These are phyloP conservation scores for Eristalinus sepulchralis DNA, from an alignment of 2,888 invertebrate species.

Conservation along the genomic window DNA sequence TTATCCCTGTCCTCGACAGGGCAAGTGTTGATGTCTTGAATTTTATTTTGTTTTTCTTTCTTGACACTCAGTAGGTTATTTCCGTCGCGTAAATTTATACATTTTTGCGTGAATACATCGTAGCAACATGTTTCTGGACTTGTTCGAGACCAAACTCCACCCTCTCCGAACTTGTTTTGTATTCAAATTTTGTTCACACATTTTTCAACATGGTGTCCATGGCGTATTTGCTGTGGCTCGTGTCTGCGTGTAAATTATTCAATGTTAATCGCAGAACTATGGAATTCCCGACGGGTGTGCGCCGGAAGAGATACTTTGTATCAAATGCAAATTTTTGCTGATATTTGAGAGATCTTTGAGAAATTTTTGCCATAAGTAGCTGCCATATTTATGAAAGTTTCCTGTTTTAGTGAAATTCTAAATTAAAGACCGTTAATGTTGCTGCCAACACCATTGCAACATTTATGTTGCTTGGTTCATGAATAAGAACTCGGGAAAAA, in stretches of 20 bases:
- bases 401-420: too few species aligned
- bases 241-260: not conserved
- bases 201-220: not conserved
- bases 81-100: too few species aligned
- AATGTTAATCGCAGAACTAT: not conserved
- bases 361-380: not conserved
- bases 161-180: not conserved
- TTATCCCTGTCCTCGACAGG: not conserved
- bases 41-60: not conserved
- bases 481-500: too few species aligned
- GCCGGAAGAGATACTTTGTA: too few species aligned
- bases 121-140: not conserved
- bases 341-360: not conserved
- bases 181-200: not conserved
- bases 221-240: not conserved
- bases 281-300: not conserved
- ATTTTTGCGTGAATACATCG: too few species aligned
- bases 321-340: not conserved
- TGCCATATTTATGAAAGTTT: too few species aligned
- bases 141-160: not conserved
- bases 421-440: too few species aligned
- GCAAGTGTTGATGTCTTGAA: not conserved
- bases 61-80: too few species aligned
- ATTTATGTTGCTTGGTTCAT: too few species aligned
- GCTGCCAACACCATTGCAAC: too few species aligned